Evolutionary conservation across 2,113 vertebrate species (phyloP), one percentile per base, ranked within the genome.

Genomic region (Tapirus terrestris): DNA sequence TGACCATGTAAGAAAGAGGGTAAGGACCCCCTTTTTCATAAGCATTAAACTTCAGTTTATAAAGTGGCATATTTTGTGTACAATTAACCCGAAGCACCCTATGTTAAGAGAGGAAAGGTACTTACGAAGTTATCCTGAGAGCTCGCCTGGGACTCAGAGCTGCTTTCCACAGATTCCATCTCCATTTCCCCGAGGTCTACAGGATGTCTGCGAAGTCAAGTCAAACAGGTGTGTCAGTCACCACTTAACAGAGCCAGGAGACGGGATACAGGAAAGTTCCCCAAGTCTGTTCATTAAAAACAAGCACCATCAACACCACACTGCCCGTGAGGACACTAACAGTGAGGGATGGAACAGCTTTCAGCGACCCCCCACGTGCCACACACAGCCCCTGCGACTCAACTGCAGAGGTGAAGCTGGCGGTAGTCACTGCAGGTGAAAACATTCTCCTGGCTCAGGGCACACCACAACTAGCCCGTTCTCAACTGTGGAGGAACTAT

Each of bases 111-210:
- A 33, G 73, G 3, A 25, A 67, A 80, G 75, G 82, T 51, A 87
- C 98, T 98, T 91, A 98, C 99, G n/a, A 96, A 96, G 63, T 97
- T 98, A 18, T 98, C 98, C 77, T 98, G 98, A 68, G 97, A 98
- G 91, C 98, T 98, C 0, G 83, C 93, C 63, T 98, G 98, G 72
- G 98, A 98, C 81, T 99, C 99, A 0, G 99, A 98, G 89, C 97
- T 98, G 84, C 99, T 99, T 75, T 98, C 98, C 1, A 99, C 98
- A 43, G 99, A 99, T 76, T 99, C 99, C 0, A 99, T 99, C 98
- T 99, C 99, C 99, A 99, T 99, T 53, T 99, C 99, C 33, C 99
- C 99, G 3, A 99, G 98, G 92, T 98, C 99, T 72, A 99, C 98
- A 88, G 99, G 99, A 12, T 98, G 99, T 80, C 99, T 99, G 91